Percentiles rank a stretch among this genome's conserved stretches.
Evolutionary conservation across 2,113 vertebrate genomes (phyloP).

Genomic region (Atherinomorus stipes): DNA sequence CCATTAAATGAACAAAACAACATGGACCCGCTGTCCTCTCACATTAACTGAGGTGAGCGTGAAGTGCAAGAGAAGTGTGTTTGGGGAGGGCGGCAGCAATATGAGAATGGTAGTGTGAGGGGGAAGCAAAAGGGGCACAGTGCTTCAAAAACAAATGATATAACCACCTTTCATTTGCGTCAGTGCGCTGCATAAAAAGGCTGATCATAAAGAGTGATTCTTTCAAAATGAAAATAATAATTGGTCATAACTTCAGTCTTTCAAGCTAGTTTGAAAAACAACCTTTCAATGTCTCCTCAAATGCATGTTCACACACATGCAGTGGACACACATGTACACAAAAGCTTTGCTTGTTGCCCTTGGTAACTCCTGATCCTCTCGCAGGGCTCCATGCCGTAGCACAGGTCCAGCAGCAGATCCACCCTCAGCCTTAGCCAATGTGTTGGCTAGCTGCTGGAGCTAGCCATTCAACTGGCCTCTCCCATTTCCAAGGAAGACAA

Average conservation of each 20-base stretch:
- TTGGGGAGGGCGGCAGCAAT: slow-evolving; percentile 43
- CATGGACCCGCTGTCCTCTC: slow-evolving; percentile 24
- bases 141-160: slow-evolving; percentile 71
- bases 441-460: slow-evolving; percentile 82
- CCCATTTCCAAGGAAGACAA: slow-evolving; percentile 78
- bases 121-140: slow-evolving; percentile 35
- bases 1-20: slow-evolving; percentile 66
- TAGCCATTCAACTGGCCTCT: slow-evolving; percentile 82
- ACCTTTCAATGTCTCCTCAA: slow-evolving; percentile 31
- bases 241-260: not conserved
- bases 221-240: not conserved
- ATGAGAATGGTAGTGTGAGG: slow-evolving; percentile 52
- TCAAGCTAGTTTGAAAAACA: slow-evolving; percentile 36
- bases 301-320: not conserved
- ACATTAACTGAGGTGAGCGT: slow-evolving; percentile 31
- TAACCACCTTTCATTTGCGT: slow-evolving; percentile 56
- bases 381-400: slow-evolving; percentile 83
- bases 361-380: slow-evolving; percentile 71
- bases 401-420: slow-evolving; percentile 83
- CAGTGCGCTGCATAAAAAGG: slow-evolving; percentile 7
- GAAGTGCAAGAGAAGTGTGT: slow-evolving; percentile 36
- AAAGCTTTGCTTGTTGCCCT: slow-evolving; percentile 19
- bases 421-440: slow-evolving; percentile 92
- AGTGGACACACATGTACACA: not conserved
- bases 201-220: slow-evolving; percentile 2